These are phyloP conservation scores for Danaus plexippus DNA, from an alignment of 1,140 invertebrate genomes.

Conservation along the genomic window DNA sequence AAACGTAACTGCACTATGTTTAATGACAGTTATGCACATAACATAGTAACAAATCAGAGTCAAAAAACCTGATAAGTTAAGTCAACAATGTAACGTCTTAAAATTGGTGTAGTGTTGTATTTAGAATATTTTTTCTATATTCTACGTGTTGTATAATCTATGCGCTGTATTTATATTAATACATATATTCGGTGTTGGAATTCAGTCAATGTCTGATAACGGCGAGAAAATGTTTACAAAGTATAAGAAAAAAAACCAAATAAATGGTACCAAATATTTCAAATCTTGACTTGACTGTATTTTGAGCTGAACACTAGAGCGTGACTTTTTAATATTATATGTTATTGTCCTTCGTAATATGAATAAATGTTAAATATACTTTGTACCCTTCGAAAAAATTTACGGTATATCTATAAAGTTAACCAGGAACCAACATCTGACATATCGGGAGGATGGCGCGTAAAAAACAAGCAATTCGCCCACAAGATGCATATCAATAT, in stretches of 20 bases:
- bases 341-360: too few relatives aligned
- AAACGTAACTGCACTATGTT: conserved; percentile 16
- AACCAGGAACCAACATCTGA: conserved; percentile 46
- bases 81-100: conserved; percentile 13
- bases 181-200: too few relatives aligned
- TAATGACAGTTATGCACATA: conserved; percentile 19
- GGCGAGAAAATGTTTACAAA: too few relatives aligned
- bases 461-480: conserved; percentile 17
- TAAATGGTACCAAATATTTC: too few relatives aligned
- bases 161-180: too few relatives aligned
- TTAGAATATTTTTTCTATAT: conserved; percentile 7
- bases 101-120: conserved; percentile 7
- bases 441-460: conserved; percentile 40
- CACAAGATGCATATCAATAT: conserved; percentile 52
- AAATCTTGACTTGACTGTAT: too few relatives aligned
- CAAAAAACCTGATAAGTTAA: conserved; percentile 56
- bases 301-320: too few relatives aligned
- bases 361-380: too few relatives aligned
- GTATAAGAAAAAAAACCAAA: too few relatives aligned
- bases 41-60: conserved; percentile 35
- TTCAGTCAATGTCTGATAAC: too few relatives aligned
- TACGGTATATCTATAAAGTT: conserved; percentile 4
- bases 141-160: not conserved
- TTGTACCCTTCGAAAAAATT: too few relatives aligned
- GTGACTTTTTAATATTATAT: too few relatives aligned